Evolutionary conservation across 2,113 vertebrate species (phyloP), one percentile per base, ranked within the genome.

Genomic region (Protobothrops mucrosquamatus): DNA sequence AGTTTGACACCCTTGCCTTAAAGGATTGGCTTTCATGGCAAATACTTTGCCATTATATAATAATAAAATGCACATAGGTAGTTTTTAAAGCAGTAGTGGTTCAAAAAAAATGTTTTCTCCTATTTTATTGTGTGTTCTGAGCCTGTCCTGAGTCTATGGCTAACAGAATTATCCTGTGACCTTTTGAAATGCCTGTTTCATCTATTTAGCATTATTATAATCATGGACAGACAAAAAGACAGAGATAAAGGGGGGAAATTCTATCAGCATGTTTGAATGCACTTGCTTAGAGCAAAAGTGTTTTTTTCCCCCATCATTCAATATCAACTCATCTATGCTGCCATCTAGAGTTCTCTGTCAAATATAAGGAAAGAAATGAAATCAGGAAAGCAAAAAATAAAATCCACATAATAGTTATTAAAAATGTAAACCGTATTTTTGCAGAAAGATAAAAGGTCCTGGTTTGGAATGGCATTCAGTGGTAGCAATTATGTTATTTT

Each of bases 331-430:
- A 95, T 94, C 92, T 88, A 93, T 97, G 94, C 97, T 97, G 97
- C 97, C 97, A 98, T 85, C 97, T 97, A 97, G 94, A 97, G 97
- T 91, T 91, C 91, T 90, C 2, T 56, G 61, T 87, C 91, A 34
- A 92, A 85, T 89, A 56, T 14, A 95, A 92, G 0, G 1, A 88
- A 59, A 39, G 43, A 87, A 94, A 74, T 12, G 10, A 61, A 90
- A 91, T 26, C 3, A 86, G 48, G 64, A 54, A n/a, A 51, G 69
- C 12, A 95, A 26, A 69, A 51, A 86, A 59, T 1, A 46, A 92
- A 39, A 85, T 59, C 43, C 15, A 69, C 26, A 87, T 24, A 81
- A 81, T 81, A 81, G 34, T 43, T 81, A 52, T 48, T 20, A 61
- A 39, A 69, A 43, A 51, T 23, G 46, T 85, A 81, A 15, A 85